Evolutionary conservation across 1,140 invertebrate genomes (phyloP), one percentile per base, ranked within the genome.

Genomic region (Hypothenemus hampei): DNA sequence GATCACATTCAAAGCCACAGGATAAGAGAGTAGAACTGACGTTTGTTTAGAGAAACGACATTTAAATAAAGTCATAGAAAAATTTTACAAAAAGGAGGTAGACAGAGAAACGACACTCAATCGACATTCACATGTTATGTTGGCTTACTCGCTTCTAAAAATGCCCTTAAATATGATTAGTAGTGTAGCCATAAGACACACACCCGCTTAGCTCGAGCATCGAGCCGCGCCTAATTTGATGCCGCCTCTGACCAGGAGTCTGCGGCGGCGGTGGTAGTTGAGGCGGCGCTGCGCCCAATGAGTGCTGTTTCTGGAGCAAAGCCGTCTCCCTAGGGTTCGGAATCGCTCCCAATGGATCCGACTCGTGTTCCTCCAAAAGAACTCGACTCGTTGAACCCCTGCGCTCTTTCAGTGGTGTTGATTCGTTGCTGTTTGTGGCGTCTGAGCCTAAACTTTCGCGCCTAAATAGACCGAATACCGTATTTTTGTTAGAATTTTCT

Each of bases 391-490:
- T 24, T 19, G 45, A 56, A 65, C 72, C 24, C 64, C 75, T 54
- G 58, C 70, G 52, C 67, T 75, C 59, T 57, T 66, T 59, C 48
- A 70, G 56, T 18, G 69, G 58, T 68, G 78, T 65, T 70, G 73
- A 60, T 73, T 69, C 75, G 29, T 49, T 51, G 43, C 68, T 70
- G 52, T 68, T 71, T 13, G 64, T 55, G 11, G 63, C 68, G 6
- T 62, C 78, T 0, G 81, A 83, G 59, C 79, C 75, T 51, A 77
- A 74, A 69, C 81, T 83, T 67, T 83, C 81, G 63, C 81, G 77
- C 64, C 81, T 75, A 70, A 84, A 84, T 31, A 84, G 75, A 76
- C 81, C 81, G 77, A 84, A 83, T 72, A 84, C 81, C 73, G 81
- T 83, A 72, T 82, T 82, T 57, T 80, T 74, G 78, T 80, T 74